Conservation (phyloP, 2,888 invertebrate species). For the Hyles lineata region DNA sequence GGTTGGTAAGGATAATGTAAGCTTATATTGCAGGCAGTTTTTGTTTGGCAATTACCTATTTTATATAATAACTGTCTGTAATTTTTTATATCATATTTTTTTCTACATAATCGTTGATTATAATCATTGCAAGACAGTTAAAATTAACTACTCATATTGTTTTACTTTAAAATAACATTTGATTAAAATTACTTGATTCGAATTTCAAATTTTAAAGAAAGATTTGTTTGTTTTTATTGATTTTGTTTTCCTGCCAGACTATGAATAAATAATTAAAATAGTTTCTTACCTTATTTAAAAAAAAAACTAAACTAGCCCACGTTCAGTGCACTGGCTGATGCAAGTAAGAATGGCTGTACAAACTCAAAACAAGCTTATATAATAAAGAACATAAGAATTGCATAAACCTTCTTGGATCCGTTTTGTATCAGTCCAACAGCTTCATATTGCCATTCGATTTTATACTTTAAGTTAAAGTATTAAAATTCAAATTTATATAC, state of each 20-base stretch:
- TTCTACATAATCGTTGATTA: too few relatives aligned
- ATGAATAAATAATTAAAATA: background rate
- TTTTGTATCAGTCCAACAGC: slow-evolving; percentile 55
- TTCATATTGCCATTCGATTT: slow-evolving; percentile 35
- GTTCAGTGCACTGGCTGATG: slow-evolving; percentile 72
- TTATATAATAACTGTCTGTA: too few relatives aligned
- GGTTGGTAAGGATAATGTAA: too few relatives aligned
- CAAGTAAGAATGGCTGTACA: slow-evolving; percentile 67
- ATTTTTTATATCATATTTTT: too few relatives aligned
- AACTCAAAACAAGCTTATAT: slow-evolving; percentile 77
- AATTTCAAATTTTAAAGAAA: background rate
- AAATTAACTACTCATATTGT: background rate
- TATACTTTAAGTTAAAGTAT: slow-evolving; percentile 31
- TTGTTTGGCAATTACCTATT: too few relatives aligned
- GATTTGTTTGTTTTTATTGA: background rate
- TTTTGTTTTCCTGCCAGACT: background rate
- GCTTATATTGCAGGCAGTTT: too few relatives aligned
- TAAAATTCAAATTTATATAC: slow-evolving; percentile 42
- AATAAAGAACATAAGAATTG: slow-evolving; percentile 83
- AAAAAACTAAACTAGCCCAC: slow-evolving; percentile 55
- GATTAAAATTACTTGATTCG: background rate
- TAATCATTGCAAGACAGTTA: too few relatives aligned
- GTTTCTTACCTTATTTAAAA: slow-evolving; percentile 57
- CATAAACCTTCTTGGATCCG: slow-evolving; percentile 75
- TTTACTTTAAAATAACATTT: background rate